phyloP scores from a whole-genome alignment of 2,113 vertebrate species.

The Chaetops frenatus region DNA sequence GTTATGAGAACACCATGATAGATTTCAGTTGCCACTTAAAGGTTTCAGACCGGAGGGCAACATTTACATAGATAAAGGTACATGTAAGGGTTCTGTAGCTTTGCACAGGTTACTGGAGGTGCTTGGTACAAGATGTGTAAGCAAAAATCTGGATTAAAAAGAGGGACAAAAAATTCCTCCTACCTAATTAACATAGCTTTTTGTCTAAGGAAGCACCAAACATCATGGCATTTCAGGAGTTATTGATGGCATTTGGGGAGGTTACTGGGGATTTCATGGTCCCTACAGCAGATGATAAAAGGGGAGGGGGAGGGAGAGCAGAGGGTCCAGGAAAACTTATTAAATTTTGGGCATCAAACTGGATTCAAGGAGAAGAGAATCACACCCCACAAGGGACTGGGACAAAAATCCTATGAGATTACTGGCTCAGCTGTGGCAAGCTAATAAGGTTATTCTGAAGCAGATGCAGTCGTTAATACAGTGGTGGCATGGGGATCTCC shows the following conservation, averaged over 20 bases:
- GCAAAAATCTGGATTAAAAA: constrained; percentile 48
- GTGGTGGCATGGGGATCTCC: constrained; percentile 79
- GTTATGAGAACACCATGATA: constrained; percentile 33
- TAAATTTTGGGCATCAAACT: constrained; percentile 76
- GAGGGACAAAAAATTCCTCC: constrained; percentile 38
- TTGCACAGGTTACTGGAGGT: constrained; percentile 19
- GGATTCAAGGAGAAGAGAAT: constrained; percentile 75
- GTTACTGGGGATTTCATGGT: constrained; percentile 68
- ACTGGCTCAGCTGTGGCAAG: constrained; percentile 78
- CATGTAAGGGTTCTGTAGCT: neutral
- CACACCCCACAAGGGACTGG: constrained; percentile 64
- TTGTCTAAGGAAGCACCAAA: constrained; percentile 66
- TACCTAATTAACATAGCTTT: constrained; percentile 70
- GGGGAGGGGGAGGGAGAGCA: constrained; percentile 64
- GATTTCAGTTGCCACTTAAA: constrained; percentile 54
- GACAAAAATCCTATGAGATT: constrained; percentile 71
- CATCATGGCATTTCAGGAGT: constrained; percentile 73
- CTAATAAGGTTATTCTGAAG: constrained; percentile 83
- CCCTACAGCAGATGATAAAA: constrained; percentile 67
- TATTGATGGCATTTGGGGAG: constrained; percentile 73
- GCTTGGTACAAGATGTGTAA: neutral
- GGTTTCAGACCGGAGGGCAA: constrained; percentile 31
- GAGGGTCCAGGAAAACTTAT: constrained; percentile 71
- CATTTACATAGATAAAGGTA: constrained; percentile 57
- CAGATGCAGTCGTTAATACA: constrained; percentile 83